Evolutionary conservation across 2,888 invertebrate species (phyloP).

Genomic region (Nephrocerus scutellatus): DNA sequence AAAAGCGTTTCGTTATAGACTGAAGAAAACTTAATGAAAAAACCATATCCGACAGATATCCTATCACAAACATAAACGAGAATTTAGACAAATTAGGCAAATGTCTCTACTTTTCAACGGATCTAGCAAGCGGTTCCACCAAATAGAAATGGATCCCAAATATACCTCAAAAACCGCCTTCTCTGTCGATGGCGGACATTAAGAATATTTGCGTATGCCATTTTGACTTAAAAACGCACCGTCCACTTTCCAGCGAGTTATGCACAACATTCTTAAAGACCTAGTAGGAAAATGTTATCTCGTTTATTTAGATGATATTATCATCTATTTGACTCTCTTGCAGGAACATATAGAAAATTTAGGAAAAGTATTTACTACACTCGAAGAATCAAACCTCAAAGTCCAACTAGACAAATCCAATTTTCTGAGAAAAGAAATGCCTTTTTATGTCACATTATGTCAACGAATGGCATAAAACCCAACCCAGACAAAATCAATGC

Average conservation of each 20-base stretch:
- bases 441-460: no score
- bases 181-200: slow-evolving; percentile 15
- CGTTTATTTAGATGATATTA: slow-evolving; percentile 7
- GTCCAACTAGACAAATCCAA: no score
- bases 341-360: slow-evolving; percentile 7
- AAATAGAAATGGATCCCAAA: slow-evolving; percentile 29
- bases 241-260: slow-evolving; percentile 16
- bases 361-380: no score
- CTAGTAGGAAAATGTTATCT: slow-evolving; percentile 8
- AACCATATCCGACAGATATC: slow-evolving; percentile 22
- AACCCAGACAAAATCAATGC: no score
- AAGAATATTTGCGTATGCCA: slow-evolving; percentile 15
- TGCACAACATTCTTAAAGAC: slow-evolving; percentile 13
- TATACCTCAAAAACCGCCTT: slow-evolving; percentile 30
- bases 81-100: slow-evolving; percentile 33
- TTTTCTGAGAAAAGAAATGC: no score
- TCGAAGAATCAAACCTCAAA: no score
- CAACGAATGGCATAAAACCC: no score
- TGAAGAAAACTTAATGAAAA: slow-evolving; percentile 25
- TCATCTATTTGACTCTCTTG: slow-evolving; percentile 1
- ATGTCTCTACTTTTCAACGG: slow-evolving; percentile 31
- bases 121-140: slow-evolving; percentile 32
- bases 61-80: slow-evolving; percentile 29
- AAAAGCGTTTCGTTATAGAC: slow-evolving; percentile 26
- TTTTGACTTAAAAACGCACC: slow-evolving; percentile 16